Conservation (phyloP, 1,140 invertebrate species). For the Coboldia fuscipes region DNA sequence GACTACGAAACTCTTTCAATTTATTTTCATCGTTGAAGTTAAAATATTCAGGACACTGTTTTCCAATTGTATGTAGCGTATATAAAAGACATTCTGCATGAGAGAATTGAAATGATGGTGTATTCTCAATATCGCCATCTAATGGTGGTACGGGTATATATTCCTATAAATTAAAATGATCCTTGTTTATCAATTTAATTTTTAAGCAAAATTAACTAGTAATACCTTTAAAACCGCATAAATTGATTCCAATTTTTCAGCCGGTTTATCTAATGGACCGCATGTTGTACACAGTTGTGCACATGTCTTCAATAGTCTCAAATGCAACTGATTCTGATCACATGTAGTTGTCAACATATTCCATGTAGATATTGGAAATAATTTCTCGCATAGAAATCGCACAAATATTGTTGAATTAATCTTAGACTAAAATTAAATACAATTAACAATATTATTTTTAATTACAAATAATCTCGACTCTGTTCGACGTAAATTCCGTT, state of each 20-base stretch:
- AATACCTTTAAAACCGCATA: constrained; percentile 59
- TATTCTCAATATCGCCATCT: constrained; percentile 27
- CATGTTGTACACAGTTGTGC: constrained; percentile 63
- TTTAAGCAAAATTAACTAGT: neutral
- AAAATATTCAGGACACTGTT: constrained; percentile 50
- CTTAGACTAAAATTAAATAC: constrained; percentile 43
- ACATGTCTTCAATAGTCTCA: constrained; percentile 69
- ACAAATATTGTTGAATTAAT: constrained; percentile 74
- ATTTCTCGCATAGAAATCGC: constrained; percentile 65
- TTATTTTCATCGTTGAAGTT: constrained; percentile 50
- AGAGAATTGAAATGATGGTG: constrained; percentile 72
- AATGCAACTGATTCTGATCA: constrained; percentile 44
- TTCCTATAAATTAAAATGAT: constrained; percentile 26
- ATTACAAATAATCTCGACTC: constrained; percentile 4
- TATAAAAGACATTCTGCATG: constrained; percentile 84
- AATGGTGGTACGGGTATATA: constrained; percentile 62
- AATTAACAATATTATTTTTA: constrained; percentile 7
- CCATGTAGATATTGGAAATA: constrained; percentile 41
- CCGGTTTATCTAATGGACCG: constrained; percentile 50
- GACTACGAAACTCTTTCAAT: constrained; percentile 70
- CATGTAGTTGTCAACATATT: constrained; percentile 27
- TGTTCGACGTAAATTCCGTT: constrained; percentile 2
- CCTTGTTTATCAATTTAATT: neutral
- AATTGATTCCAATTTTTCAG: constrained; percentile 49
- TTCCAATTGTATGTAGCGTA: constrained; percentile 70